These are phyloP conservation scores for Wasmannia auropunctata DNA, from an alignment of 1,140 invertebrate genomes.

Conservation along the genomic window DNA sequence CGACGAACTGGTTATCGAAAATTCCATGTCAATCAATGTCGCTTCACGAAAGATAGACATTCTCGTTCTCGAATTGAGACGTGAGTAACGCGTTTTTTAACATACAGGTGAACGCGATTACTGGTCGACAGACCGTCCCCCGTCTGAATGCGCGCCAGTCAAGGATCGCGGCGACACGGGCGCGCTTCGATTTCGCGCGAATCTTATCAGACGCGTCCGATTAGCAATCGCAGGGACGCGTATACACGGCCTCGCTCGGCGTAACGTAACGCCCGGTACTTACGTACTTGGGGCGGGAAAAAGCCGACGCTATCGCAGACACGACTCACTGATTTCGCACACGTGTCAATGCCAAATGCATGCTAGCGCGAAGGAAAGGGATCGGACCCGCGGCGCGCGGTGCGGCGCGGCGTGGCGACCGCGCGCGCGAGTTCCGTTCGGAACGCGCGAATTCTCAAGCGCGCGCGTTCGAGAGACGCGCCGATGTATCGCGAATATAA, in stretches of 20 bases:
- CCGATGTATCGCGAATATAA: too few relatives aligned
- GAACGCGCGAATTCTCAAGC: not conserved
- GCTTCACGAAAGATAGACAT: not conserved
- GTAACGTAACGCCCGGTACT: conserved; percentile 43
- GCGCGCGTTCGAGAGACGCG: too few relatives aligned
- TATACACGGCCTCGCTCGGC: conserved; percentile 54
- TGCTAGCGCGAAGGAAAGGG: conserved; percentile 22
- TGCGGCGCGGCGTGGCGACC: too few relatives aligned
- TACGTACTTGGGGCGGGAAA: conserved; percentile 65
- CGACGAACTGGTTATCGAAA: not conserved
- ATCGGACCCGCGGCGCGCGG: conserved; percentile 28
- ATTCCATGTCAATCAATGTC: not conserved
- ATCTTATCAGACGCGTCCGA: conserved; percentile 60
- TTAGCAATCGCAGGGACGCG: conserved; percentile 62
- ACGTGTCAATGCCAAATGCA: conserved; percentile 68
- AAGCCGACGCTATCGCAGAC: conserved; percentile 36
- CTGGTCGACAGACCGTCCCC: not conserved
- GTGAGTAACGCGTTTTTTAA: not conserved
- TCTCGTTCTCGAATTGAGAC: not conserved
- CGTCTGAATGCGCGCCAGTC: not conserved
- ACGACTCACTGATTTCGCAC: conserved; percentile 55
- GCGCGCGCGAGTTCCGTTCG: not conserved
- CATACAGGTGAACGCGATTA: not conserved
- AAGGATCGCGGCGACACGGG: not conserved
- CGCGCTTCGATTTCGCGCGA: not conserved